Conservation (phyloP, 2,113 vertebrate genomes). For the Ellobius talpinus region DNA sequence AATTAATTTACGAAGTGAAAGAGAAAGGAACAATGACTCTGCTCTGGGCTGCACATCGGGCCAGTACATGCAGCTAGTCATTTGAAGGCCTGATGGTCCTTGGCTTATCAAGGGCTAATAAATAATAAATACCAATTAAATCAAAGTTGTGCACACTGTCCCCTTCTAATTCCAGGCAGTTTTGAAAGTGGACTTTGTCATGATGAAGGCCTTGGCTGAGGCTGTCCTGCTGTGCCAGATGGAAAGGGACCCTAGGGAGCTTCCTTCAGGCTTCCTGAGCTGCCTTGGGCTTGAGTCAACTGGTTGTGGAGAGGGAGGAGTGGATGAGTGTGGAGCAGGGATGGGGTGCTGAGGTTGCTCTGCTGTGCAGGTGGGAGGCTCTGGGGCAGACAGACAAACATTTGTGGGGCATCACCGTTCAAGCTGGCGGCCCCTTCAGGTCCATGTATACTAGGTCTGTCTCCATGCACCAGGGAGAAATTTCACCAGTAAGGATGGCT, state of each 20-base stretch:
- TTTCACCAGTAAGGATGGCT: neutral
- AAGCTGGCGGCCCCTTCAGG: neutral
- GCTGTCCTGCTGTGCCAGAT: neutral
- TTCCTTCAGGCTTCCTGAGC: neutral
- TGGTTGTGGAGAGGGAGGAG: neutral
- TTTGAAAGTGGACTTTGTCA: conserved; percentile 64
- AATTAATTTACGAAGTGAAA: conserved; percentile 26
- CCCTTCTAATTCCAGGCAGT: conserved; percentile 70
- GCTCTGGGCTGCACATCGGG: conserved; percentile 40
- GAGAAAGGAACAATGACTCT: conserved; percentile 24
- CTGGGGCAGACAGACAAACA: neutral
- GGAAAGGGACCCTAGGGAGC: neutral
- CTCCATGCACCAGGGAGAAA: neutral
- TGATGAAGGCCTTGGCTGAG: conserved; percentile 47
- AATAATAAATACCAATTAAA: conserved; percentile 80
- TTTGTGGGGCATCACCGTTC: neutral
- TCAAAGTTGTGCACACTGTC: conserved; percentile 57
- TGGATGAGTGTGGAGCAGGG: neutral
- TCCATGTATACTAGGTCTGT: neutral
- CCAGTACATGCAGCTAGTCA: conserved; percentile 15
- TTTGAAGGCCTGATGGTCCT: conserved; percentile 59
- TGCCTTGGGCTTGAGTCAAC: neutral
- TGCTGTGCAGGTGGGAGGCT: neutral
- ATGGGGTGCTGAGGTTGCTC: neutral
- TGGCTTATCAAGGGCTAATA: conserved; percentile 65